Base-by-base conservation (phyloP, 1,140 invertebrate species). In the Drosophila lowei region DNA sequence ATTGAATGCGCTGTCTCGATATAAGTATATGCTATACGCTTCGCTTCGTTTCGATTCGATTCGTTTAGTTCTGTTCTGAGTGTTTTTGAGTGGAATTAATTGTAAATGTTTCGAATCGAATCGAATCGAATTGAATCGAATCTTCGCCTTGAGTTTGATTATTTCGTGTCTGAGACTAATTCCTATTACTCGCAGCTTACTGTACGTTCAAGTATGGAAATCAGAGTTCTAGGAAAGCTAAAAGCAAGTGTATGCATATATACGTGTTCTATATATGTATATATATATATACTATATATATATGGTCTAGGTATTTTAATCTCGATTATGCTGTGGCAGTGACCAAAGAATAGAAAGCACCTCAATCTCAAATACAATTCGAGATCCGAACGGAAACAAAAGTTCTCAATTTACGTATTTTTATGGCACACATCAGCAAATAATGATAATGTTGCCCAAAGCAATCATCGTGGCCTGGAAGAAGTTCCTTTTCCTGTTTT, bases 211-310 rank as follows among this genome's bases (percentile, higher is more conserved):
- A 66, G 64, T 88, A 63, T 83, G 67, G 61, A 86, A 86, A 86
- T 79, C 60, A 86, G 64, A 76, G 66, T 48, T 78, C 84, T 86
- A 86, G 84, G 71, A 78, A 86, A 86, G 83, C 84, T 86, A 86
- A 89, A 86, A 86, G 83, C 83, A 89, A 79, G 86, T 86, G 62
- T 85, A 65, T 79, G 67, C 77, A 79, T 78, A 66, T 73, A 73
- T 72, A 73, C 57, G 62, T 54, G 49, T 73, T 85, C 41, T 84
- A 72, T 77, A 67, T 72, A 53, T 55, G 49, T 54, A 25, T 73
- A 72, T 73, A 78, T 55, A 34, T 60, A 34, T 72, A 48, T 73
- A 63, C 1, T 67, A 67, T 72, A 48, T 73, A 64, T 71, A 72
- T 67, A 68, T 76, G 67, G 60, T 67, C 55, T 70, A 70, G 61